Conservation (phyloP, 2,888 invertebrate species). For the Oscheius sp. region DNA sequence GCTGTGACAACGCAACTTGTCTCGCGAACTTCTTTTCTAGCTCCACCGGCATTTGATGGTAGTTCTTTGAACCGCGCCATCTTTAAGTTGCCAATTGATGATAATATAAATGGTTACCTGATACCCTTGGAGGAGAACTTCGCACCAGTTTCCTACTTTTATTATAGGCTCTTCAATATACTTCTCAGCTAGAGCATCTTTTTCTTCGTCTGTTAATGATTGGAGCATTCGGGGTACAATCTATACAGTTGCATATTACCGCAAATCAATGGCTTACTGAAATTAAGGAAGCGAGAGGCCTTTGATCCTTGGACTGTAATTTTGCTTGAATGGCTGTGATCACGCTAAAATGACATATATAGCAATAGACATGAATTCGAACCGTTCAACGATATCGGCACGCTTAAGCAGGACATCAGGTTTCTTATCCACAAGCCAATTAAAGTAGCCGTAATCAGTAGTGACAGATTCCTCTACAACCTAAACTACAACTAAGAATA, state of each 20-base stretch:
- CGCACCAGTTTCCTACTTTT: conserved; percentile 4
- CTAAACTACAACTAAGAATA: background rate
- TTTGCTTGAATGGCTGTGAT: background rate
- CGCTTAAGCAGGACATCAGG: background rate
- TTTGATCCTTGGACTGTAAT: conserved; percentile 4
- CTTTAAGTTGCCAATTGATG: no score
- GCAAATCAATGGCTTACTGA: background rate
- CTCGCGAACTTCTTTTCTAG: background rate
- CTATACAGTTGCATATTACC: background rate
- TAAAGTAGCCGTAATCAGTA: conserved; percentile 7
- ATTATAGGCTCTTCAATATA: background rate
- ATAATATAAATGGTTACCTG: background rate
- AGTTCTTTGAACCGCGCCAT: background rate
- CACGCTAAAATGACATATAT: background rate
- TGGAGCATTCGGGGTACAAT: conserved; percentile 7
- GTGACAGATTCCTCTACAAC: background rate
- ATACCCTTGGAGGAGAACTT: background rate
- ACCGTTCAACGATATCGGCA: background rate
- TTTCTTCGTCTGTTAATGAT: background rate
- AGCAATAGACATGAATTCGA: background rate
- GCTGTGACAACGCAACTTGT: conserved; percentile 1
- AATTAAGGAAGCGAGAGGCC: conserved; percentile 8
- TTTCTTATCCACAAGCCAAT: background rate
- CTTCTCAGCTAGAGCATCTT: background rate
- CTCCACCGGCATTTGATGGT: background rate